phyloP scores from a whole-genome alignment of 2,888 invertebrate species.

The Bhutanitis thaidina region DNA sequence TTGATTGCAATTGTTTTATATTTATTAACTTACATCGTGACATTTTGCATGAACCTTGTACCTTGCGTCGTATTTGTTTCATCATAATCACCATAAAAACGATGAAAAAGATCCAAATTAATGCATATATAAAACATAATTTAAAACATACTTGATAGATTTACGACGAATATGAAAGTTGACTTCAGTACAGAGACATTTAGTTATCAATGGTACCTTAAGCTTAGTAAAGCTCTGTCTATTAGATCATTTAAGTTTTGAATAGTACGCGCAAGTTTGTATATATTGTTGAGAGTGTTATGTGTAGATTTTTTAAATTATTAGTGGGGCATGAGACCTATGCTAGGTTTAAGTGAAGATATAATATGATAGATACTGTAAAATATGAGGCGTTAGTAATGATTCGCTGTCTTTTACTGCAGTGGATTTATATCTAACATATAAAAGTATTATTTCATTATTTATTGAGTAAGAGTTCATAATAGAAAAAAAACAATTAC shows the following conservation, averaged over 20 bases:
- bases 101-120: background rate
- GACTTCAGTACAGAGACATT: background rate
- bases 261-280: background rate
- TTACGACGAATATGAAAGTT: background rate
- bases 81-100: background rate
- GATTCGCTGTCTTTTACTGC: too few species aligned
- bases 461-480: too few species aligned
- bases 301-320: background rate
- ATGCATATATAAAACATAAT: background rate
- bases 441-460: too few species aligned
- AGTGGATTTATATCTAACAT: too few species aligned
- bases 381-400: too few species aligned
- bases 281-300: background rate
- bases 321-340: too few species aligned
- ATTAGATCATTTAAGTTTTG: background rate
- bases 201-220: background rate
- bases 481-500: too few species aligned
- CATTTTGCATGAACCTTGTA: too few species aligned
- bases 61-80: background rate
- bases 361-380: too few species aligned
- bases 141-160: background rate
- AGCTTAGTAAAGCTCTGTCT: background rate
- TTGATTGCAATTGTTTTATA: conserved; percentile 5
- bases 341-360: background rate
- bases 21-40: background rate